Conservation (phyloP, 92 coral and sea anemone species). For the Plumapathes pennacea region DNA sequence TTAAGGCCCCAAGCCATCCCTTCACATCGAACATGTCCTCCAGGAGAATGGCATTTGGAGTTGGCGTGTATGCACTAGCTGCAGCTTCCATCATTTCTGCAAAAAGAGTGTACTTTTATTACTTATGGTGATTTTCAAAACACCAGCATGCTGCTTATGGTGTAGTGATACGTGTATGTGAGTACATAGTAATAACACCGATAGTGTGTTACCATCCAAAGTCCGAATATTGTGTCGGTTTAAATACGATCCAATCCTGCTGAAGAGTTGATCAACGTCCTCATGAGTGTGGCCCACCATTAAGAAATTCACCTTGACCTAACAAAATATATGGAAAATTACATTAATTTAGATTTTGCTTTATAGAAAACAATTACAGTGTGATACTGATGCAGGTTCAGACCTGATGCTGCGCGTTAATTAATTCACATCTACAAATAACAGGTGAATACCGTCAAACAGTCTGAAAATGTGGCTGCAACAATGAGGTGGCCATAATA, state of each 20-base stretch:
- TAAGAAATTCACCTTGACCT: constrained; percentile 51
- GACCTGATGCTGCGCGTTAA: no score
- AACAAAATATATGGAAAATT: constrained; percentile 1
- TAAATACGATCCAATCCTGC: constrained; percentile 29
- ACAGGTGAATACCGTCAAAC: no score
- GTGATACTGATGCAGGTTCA: no score
- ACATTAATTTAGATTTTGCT: neutral
- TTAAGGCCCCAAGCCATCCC: constrained; percentile 14
- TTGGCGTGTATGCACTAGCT: constrained; percentile 14
- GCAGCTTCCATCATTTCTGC: constrained; percentile 20
- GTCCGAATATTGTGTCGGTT: constrained; percentile 20
- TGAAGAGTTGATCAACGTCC: constrained; percentile 49
- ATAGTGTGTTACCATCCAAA: constrained; percentile 22
- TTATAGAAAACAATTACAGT: no score
- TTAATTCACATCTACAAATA: no score
- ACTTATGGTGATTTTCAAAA: no score
- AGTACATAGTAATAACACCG: no score
- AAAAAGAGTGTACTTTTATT: no score
- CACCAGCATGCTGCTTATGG: no score
- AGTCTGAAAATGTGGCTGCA: no score
- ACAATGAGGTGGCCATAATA: no score
- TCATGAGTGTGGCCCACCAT: constrained; percentile 60
- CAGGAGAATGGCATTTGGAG: constrained; percentile 11
- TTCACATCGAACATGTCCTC: constrained; percentile 23
- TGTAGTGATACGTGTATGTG: no score